These are phyloP conservation scores for Griposia aprilina DNA, from an alignment of 2,888 invertebrate species.

Conservation along the genomic window DNA sequence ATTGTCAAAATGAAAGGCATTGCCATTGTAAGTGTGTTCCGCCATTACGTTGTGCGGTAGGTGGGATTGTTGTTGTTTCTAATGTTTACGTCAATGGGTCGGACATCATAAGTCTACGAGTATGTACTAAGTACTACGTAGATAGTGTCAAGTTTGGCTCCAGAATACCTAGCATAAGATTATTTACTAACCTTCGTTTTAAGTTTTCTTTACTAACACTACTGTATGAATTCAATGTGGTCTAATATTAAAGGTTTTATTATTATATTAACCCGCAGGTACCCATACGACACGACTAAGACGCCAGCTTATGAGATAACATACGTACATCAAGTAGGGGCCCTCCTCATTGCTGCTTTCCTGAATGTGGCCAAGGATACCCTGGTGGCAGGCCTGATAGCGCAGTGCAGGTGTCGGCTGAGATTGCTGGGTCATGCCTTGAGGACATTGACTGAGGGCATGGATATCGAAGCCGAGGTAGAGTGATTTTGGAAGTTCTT, in stretches of 20 bases:
- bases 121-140: background rate
- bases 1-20: background rate
- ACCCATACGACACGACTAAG: slow-evolving; percentile 83
- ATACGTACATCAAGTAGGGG: slow-evolving; percentile 86
- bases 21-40: background rate
- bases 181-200: background rate
- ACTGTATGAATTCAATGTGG: background rate
- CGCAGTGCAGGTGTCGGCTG: slow-evolving; percentile 86
- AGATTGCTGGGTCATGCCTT: slow-evolving; percentile 83
- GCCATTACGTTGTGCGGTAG: too few relatives aligned
- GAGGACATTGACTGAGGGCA: slow-evolving; percentile 72
- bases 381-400: slow-evolving; percentile 84
- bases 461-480: slow-evolving; percentile 65
- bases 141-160: too few relatives aligned
- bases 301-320: slow-evolving; percentile 85
- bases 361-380: slow-evolving; percentile 89
- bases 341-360: slow-evolving; percentile 84
- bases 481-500: background rate
- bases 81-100: background rate
- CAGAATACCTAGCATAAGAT: background rate
- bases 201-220: background rate
- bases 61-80: background rate
- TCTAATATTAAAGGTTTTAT: background rate
- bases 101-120: background rate
- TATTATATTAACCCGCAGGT: slow-evolving; percentile 73